These are phyloP conservation scores for Aegotheles bennettii DNA, from an alignment of 2,113 vertebrate species.

Conservation along the genomic window DNA sequence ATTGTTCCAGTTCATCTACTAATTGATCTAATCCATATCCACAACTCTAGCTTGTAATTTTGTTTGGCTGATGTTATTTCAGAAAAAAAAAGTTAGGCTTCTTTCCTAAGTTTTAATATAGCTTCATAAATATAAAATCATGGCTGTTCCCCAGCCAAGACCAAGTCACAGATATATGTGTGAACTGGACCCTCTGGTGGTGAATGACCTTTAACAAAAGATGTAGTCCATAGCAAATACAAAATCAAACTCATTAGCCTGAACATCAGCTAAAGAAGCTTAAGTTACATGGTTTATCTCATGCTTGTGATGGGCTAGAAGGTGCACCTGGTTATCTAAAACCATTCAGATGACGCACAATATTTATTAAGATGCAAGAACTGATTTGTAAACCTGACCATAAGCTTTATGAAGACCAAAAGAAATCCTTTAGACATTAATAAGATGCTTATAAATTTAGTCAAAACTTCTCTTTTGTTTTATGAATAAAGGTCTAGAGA, in stretches of 20 bases:
- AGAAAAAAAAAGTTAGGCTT: neutral
- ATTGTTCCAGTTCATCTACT: neutral
- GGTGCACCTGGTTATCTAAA: neutral
- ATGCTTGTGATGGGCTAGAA: neutral
- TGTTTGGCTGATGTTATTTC: neutral
- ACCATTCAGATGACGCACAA: neutral
- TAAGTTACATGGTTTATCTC: neutral
- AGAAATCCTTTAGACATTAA: neutral
- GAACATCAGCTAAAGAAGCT: neutral
- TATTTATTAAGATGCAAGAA: neutral
- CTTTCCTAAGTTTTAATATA: slow-evolving; percentile 15
- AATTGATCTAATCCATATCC: neutral
- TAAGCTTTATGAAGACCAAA: neutral
- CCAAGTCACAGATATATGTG: neutral
- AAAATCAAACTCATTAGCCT: neutral
- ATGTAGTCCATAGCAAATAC: neutral
- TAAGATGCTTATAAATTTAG: neutral
- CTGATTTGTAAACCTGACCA: neutral
- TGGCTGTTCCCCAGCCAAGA: neutral
- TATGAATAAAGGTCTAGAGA: neutral
- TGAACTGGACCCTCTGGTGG: slow-evolving; percentile 43
- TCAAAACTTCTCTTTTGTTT: neutral
- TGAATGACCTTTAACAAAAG: neutral
- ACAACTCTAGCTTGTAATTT: neutral
- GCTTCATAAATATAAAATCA: neutral